Conservation (phyloP, 2,888 invertebrate genomes). For the Phrixothrix hirtus region DNA sequence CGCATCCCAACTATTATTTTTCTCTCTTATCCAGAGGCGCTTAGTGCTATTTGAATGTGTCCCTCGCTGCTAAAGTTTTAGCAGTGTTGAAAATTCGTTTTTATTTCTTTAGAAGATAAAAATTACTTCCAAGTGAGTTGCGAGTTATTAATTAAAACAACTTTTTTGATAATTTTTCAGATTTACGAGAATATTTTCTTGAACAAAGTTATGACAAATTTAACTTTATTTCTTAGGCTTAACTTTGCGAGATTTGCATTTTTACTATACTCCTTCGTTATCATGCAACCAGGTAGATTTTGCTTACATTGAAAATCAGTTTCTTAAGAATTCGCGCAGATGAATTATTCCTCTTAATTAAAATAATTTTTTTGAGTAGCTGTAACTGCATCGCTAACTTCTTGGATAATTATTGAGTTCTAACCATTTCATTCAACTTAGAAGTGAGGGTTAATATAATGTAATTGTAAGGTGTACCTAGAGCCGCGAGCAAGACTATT, state of each 20-base stretch:
- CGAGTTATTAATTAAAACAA: constrained; percentile 38
- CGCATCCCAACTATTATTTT: constrained; percentile 46
- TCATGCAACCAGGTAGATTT: too few species aligned
- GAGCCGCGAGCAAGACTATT: background rate
- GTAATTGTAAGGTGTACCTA: background rate
- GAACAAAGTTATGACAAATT: constrained; percentile 34
- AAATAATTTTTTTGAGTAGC: too few species aligned
- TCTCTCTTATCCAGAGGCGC: constrained; percentile 44
- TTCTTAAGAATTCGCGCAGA: too few species aligned
- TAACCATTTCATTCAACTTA: background rate
- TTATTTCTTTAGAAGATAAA: constrained; percentile 35
- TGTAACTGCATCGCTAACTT: too few species aligned
- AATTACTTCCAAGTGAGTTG: constrained; percentile 32
- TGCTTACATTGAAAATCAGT: too few species aligned
- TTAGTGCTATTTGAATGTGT: constrained; percentile 51
- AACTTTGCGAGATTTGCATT: constrained; percentile 19
- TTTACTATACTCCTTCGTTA: too few species aligned
- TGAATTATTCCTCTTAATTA: too few species aligned
- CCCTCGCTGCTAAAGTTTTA: constrained; percentile 43
- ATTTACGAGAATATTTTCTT: constrained; percentile 33
- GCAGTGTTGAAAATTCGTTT: constrained; percentile 38
- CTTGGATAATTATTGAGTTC: background rate
- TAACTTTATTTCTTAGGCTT: constrained; percentile 27
- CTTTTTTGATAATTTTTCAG: constrained; percentile 27
- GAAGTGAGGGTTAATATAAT: background rate